Base-by-base conservation (phyloP, 1,140 invertebrate species). In the Physella acuta region DNA sequence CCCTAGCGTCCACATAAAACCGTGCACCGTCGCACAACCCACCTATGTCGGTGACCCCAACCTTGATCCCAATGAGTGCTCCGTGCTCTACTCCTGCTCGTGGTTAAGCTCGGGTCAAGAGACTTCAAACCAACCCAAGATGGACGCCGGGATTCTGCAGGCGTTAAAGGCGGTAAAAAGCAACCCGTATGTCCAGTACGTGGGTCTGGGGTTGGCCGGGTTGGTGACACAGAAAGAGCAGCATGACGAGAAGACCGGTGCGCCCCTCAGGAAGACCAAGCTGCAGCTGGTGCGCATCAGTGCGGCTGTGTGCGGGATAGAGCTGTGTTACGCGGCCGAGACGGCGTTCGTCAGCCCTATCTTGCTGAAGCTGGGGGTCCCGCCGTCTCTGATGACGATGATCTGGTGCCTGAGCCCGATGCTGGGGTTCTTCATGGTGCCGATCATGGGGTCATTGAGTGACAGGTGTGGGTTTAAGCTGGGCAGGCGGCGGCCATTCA, bases 321-420 rank as follows among this genome's bases (percentile, higher is more conserved):
- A 98, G 84, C 95, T 98, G 84, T 96, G 94, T 0, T 98, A 98
- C 79, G 94, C 96, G 0, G 95, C 94, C 0, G 95, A 98, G 86
- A 96, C 96, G 0, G 95, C 95, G 0, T 98, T 98, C 85, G 95
- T 98, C 0, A 97, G 94, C 1, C 95, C 96, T 0, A 96, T 94
- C 0, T 85, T 98, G 14, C 88, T 98, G 0, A 93, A 95, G 86
- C 94, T 97, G 66, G 95, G 95, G 16, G 91, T 97, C 0, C 90
- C 92, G 90, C 94, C 86, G 87, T 72, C 92, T 71, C 91, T 93
- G 75, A 97, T 98, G 93, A 97, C 94, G 0, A 85, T 98, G 37
- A 93, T 97, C 24, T 98, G 95, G 95, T 95, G 94, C 16, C 81
- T 97, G 4, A 96, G 84, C 71, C 84, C 82, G 0, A 36, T 84